Evolutionary conservation across 2,797 vertebrate species (phyloP), one percentile per base, ranked within the genome.

Genomic region (Phalloptychus januarius): DNA sequence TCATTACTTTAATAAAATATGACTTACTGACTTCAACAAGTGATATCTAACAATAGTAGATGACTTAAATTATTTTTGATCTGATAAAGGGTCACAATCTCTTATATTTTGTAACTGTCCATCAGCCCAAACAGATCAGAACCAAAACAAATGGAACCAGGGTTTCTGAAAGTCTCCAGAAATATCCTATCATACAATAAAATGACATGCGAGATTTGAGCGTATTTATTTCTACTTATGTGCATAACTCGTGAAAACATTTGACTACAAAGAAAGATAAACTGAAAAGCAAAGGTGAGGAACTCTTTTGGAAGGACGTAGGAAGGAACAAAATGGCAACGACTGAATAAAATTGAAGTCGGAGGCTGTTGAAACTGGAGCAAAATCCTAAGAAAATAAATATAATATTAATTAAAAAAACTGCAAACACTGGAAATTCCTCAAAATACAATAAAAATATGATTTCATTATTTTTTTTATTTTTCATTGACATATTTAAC

Each of bases 401-500:
- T 25, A 52, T 18, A 31, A 50, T n/a, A 40, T 18, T 2, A 7
- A 50, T 23, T 3, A 25, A 50, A 7, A 36, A 12, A 42, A 13
- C 7, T 36, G 38, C 50, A 56, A 56, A 56, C 31, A 50, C 46
- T 8, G n/a, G 5, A 72, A 48, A 48, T 33, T 10, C 3, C 56
- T 38, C 33, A n/a, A 40, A 52, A 20, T 25, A 0, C 4, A 28
- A 6, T 36, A 12, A 72, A 72, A 72, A 25, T 3, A 28, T 23
- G 46, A 5, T 36, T 71, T 80, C 2, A 36, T 67, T 75, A 48
- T 78, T 81, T 28, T 38, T 48, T 16, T n/a, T n/a, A n/a, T 54
- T 40, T 73, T 61, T 63, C 12, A 5, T 40, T 54, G 65, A 78
- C 84, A 72, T 31, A 77, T 12, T 28, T 85, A 80, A 76, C 84